Evolutionary conservation across 1,140 invertebrate genomes (phyloP).

Genomic region (Cheumatopsyche charites): DNA sequence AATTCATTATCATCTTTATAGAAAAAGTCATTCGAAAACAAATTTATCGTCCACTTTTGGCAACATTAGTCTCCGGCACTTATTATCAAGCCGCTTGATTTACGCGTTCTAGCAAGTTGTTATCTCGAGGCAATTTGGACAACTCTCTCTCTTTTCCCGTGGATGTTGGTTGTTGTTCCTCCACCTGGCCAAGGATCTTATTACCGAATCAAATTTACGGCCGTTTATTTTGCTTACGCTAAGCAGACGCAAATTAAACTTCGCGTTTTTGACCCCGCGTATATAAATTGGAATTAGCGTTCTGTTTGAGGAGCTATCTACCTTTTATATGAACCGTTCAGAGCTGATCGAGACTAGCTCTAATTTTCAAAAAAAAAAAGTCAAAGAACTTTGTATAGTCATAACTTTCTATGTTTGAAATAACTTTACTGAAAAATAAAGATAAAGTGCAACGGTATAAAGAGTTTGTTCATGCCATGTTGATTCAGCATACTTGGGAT

Average conservation of each 20-base stretch:
- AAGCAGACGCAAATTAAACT: constrained; percentile 48
- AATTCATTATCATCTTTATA: background rate
- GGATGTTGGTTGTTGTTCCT: constrained; percentile 36
- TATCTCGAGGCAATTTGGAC: constrained; percentile 29
- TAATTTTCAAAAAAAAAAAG: no score
- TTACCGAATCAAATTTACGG: constrained; percentile 48
- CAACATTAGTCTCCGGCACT: constrained; percentile 14
- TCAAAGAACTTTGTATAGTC: no score
- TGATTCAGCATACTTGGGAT: no score
- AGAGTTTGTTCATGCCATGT: no score
- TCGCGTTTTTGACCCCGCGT: constrained; percentile 3
- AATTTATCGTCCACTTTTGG: constrained; percentile 4
- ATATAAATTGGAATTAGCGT: no score
- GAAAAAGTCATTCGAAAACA: constrained; percentile 2
- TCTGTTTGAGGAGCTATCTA: no score
- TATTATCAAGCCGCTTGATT: constrained; percentile 20
- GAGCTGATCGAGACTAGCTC: no score
- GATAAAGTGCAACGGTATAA: no score
- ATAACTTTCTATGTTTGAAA: no score
- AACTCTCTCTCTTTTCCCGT: background rate
- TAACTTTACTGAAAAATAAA: no score
- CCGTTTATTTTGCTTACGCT: constrained; percentile 45
- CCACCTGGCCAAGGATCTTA: constrained; percentile 33
- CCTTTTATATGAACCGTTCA: no score
- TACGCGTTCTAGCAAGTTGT: constrained; percentile 20